Base-by-base conservation (phyloP, 1,140 invertebrate species). In the Papilio helenus region DNA sequence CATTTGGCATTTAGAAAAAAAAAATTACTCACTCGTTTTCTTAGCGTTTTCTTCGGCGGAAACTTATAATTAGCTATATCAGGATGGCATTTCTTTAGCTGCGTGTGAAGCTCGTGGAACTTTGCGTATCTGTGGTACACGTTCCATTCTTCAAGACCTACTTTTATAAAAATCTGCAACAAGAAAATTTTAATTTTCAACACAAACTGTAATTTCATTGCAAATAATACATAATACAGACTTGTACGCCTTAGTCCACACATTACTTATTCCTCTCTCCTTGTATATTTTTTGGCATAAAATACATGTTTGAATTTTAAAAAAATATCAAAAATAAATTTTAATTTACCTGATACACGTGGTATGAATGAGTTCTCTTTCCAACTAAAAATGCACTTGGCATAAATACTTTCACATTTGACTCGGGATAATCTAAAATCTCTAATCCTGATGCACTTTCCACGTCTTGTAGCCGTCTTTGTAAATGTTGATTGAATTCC, bases 11-110 rank as follows among this genome's bases (percentile, higher is more conserved):
- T 55, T n/a, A 55, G 1, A 55, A 20, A 23, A 26, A 58, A 20
- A 9, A 10, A 26, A 65, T 0, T 1, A 87, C 89, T 86, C 94
- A 98, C 98, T 95, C 98, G 98, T 95, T 98, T 98, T 68, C 98
- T 97, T 81, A 99, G 95, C 68, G 97, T 97, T 95, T 98, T 99
- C 91, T 99, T 99, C 44, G 98, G 98, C n/a, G 98, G 98, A 95
- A 99, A 99, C 88, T 98, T 97, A 94, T 98, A 98, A 39, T 96
- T 96, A 26, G 96, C 96, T 68, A 98, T 96, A 78, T 97, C 95
- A 7, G 97, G 95, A 93, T 98, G 97, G 81, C 97, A 96, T 92
- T 98, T 98, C 87, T 98, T 98, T 26, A 98, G 92, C 85, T 97
- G 96, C 81, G 96, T 95, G 89, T 99, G 97, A 26, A 99, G 94